Conservation (phyloP, 2,888 invertebrate species). For the Podabrus alpinus region DNA sequence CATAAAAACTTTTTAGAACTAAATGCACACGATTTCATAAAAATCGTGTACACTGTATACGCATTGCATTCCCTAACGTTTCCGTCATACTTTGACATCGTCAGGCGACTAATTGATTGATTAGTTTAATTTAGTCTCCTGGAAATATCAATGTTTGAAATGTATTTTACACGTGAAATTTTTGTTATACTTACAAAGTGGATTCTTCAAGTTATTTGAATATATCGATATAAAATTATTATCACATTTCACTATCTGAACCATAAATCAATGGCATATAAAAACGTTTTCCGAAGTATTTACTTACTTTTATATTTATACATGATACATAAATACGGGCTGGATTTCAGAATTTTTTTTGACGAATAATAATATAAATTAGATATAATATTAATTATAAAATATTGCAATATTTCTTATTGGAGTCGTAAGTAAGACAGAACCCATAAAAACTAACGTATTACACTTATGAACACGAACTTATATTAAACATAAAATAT, state of each 20-base stretch:
- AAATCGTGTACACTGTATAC: background rate
- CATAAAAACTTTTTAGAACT: background rate
- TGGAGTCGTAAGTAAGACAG: background rate
- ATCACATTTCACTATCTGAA: no score
- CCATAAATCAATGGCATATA: no score
- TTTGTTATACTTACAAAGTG: no score
- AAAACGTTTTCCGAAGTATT: no score
- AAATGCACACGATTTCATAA: background rate
- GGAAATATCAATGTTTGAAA: background rate
- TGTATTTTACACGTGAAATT: no score
- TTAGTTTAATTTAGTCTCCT: background rate
- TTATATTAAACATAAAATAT: background rate
- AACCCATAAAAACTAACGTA: constrained; percentile 3
- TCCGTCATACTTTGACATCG: background rate
- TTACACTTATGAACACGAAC: constrained; percentile 15
- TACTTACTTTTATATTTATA: no score
- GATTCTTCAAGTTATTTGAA: no score
- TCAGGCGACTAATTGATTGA: background rate
- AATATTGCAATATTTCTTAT: background rate
- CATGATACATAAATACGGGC: no score
- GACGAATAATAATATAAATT: no score
- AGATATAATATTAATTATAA: background rate
- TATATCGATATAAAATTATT: no score
- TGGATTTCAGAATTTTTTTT: no score
- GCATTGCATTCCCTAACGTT: background rate